Base-by-base conservation (phyloP, 2,888 invertebrate genomes). In the Schizaphis graminum region DNA sequence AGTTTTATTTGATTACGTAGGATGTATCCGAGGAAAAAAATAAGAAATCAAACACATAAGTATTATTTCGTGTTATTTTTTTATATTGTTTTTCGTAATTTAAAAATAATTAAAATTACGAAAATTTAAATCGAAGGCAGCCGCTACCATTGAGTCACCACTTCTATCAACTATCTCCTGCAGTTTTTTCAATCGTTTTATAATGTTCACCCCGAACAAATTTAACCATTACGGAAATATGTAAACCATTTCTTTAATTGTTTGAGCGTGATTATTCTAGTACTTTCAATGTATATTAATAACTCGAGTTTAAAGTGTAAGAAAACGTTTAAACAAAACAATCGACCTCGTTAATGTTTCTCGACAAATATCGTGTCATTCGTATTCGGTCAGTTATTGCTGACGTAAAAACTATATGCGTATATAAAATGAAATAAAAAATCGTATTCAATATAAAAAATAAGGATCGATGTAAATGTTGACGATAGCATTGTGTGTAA, bases 61-160 rank as follows among this genome's bases (percentile, higher is more conserved):
- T 85, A 47, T 7, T 89, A 28, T 85, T 57, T n/a, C 13, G 5
- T 47, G 13, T 91, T 84, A 77, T 49, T 85, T 7, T 85, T 56
- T 57, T 61, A 61, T 92, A 92, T 92, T 86, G 61, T 44, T 87
- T 86, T 86, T 61, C 26, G 26, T 87, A 87, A 92, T 92, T 92
- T 87, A 87, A 92, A 87, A 92, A 57, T 87, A 87, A 92, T 92
- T 86, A 87, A 87, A 61, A 87, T 16, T 35, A 5, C 8, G 13
- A 92, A 91, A 86, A 86, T 61, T 92, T 8, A 84, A 53, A 91
- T 41, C 26, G 1, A 53, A 35, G 26, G 26, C 77, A 77, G 21
- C 21, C 35, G 35, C 21, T 67, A 67, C 16, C 16, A 16, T 2
- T 0, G 67, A 67, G 49, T 5, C 11, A 0, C 41, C 35, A n/a